Conservation (phyloP, 2,797 vertebrate species). For the Hybognathus amarus region DNA sequence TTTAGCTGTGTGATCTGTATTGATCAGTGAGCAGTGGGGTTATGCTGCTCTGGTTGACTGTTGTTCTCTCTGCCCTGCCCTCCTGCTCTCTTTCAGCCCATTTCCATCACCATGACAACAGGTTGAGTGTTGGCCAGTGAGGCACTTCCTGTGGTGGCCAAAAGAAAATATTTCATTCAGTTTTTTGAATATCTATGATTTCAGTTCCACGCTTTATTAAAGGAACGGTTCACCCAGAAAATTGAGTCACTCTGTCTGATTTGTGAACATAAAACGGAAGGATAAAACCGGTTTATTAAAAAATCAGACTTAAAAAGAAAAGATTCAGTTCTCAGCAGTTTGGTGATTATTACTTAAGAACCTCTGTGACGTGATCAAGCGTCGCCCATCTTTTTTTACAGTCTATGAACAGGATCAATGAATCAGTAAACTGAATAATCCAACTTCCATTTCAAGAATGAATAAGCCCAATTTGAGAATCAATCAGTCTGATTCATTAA, state of each 20-base stretch:
- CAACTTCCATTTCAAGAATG: neutral
- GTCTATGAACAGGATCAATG: neutral
- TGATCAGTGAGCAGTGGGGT: constrained; percentile 37
- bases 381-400: too few relatives aligned
- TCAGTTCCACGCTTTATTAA: neutral
- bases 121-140: neutral
- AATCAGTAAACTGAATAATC: neutral
- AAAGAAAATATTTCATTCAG: neutral
- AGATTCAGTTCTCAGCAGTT: neutral
- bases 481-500: neutral
- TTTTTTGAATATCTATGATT: neutral
- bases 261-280: neutral
- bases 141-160: neutral
- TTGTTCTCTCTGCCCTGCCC: constrained; percentile 32
- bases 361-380: neutral
- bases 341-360: neutral
- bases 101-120: constrained; percentile 32
- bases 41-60: constrained; percentile 8
- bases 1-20: constrained; percentile 30
- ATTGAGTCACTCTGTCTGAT: neutral
- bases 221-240: neutral
- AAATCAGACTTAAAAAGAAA: neutral
- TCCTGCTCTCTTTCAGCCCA: constrained; percentile 64
- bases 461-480: neutral
- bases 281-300: too few relatives aligned